phyloP scores from a whole-genome alignment of 2,797 vertebrate genomes.

The Myioborus melanocephalus region DNA sequence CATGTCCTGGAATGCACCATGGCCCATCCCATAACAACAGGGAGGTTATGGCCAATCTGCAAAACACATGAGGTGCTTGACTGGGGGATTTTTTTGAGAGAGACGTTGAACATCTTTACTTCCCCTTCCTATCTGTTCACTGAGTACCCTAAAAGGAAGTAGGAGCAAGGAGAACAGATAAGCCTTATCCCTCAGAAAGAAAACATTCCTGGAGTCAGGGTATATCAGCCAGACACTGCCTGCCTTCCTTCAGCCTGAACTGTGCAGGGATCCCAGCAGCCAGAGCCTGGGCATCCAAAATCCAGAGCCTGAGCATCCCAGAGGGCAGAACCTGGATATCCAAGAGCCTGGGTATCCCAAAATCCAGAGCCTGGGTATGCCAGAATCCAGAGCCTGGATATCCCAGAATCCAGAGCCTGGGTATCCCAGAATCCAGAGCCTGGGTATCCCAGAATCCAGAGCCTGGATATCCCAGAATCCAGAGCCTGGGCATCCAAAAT shows the following conservation, averaged over 20 bases:
- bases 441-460: not conserved
- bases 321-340: not conserved
- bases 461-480: not conserved
- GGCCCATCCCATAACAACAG: not conserved
- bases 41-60: not conserved
- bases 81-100: not conserved
- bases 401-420: no score
- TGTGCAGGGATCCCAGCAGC: not conserved
- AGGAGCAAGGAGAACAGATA: not conserved
- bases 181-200: not conserved
- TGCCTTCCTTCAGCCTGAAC: not conserved
- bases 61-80: not conserved
- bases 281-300: not conserved
- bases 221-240: not conserved
- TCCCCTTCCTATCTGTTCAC: not conserved
- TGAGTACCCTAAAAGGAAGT: not conserved
- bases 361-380: no score
- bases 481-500: not conserved
- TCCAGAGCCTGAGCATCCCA: accelerated
- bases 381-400: no score
- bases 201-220: not conserved
- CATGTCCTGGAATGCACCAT: not conserved
- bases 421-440: accelerated
- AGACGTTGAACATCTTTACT: not conserved
- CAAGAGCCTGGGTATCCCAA: no score